Percentiles rank a stretch among this genome's conserved stretches.
phyloP scores from a whole-genome alignment of 2,113 vertebrate genomes.

The Carassius carassius region DNA sequence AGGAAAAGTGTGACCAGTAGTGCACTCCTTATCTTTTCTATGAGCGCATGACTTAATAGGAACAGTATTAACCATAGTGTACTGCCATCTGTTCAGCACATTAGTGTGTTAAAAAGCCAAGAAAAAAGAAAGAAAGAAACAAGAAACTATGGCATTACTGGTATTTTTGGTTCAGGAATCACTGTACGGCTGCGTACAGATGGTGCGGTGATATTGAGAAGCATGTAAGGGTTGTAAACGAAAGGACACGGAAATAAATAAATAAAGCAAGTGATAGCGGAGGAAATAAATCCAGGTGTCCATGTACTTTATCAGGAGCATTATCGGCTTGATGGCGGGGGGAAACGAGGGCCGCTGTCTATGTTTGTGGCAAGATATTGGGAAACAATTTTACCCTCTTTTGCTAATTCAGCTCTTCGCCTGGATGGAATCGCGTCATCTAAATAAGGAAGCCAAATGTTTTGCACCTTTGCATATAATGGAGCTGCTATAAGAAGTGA shows the following conservation, averaged over 20 bases:
- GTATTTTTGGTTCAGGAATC: conserved; percentile 32
- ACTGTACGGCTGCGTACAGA: background rate
- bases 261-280: conserved; percentile 18
- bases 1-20: background rate
- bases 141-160: conserved; percentile 25
- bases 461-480: conserved; percentile 65
- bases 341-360: conserved; percentile 55
- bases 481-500: conserved; percentile 66
- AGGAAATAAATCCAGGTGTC: conserved; percentile 51
- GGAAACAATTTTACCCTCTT: conserved; percentile 74
- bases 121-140: background rate
- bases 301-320: conserved; percentile 49
- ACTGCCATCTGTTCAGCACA: conserved; percentile 29
- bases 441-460: conserved; percentile 77
- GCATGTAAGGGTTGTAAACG: conserved; percentile 5
- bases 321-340: conserved; percentile 34
- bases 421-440: conserved; percentile 71
- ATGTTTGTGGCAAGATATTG: conserved; percentile 63
- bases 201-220: conserved; percentile 33
- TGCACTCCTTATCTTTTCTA: conserved; percentile 2
- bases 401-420: conserved; percentile 56
- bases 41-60: conserved; percentile 16
- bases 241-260: conserved; percentile 41
- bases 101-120: conserved; percentile 33
- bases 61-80: conserved; percentile 12